Evolutionary conservation across 2,113 vertebrate species (phyloP).

Genomic region (Tursiops truncatus): DNA sequence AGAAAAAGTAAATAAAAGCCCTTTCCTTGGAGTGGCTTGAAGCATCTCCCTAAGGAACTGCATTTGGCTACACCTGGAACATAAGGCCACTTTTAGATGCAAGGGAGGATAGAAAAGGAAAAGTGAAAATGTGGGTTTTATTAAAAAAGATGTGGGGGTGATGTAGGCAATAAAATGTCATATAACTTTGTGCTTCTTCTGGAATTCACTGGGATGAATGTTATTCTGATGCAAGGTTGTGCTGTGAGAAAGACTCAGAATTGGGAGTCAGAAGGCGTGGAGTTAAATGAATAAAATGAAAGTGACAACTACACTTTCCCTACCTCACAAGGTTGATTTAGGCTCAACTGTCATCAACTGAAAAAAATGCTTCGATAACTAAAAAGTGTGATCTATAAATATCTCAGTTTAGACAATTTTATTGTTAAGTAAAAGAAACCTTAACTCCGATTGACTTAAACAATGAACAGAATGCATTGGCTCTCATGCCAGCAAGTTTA

Average conservation of each 20-base stretch:
- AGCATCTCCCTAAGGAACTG: neutral
- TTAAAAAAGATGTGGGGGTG: neutral
- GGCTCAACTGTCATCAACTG: neutral
- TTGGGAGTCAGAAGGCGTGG: neutral
- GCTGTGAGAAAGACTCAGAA: constrained; percentile 7
- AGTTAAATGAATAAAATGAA: neutral
- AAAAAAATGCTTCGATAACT: neutral
- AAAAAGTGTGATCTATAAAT: neutral
- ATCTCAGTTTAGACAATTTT: neutral
- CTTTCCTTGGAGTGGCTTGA: neutral
- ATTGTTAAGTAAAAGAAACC: neutral
- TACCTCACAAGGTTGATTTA: neutral
- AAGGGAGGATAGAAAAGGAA: neutral
- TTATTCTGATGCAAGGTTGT: neutral
- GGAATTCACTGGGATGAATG: neutral
- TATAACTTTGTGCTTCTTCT: neutral
- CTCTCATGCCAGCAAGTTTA: neutral
- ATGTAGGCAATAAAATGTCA: neutral
- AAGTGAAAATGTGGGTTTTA: neutral
- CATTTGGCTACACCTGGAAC: neutral
- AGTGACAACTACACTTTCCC: neutral
- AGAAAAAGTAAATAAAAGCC: neutral
- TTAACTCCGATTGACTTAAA: neutral
- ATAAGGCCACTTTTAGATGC: neutral
- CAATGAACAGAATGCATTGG: neutral